These are phyloP conservation scores for Trichosurus vulpecula DNA, from an alignment of 2,797 vertebrate genomes.

Conservation along the genomic window DNA sequence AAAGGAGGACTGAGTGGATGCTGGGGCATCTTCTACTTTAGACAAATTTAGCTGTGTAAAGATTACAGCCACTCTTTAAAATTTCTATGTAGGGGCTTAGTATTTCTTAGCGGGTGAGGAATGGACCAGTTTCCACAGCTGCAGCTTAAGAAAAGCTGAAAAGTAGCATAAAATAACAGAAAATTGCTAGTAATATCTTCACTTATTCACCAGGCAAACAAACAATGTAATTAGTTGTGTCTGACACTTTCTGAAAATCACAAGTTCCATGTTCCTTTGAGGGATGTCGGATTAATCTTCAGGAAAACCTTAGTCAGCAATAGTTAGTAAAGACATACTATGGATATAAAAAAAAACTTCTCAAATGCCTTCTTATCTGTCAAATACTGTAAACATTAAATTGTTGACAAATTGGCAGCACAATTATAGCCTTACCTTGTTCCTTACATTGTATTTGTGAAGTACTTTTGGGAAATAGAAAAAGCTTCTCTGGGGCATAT, in stretches of 20 bases:
- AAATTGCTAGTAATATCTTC: constrained; percentile 56
- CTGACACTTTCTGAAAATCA: constrained; percentile 74
- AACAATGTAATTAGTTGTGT: constrained; percentile 74
- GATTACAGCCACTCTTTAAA: background rate
- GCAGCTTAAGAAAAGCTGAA: constrained; percentile 23
- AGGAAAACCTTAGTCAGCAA: constrained; percentile 76
- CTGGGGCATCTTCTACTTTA: background rate
- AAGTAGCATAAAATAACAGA: background rate
- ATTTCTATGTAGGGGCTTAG: background rate
- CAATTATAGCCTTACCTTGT: constrained; percentile 31
- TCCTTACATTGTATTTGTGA: constrained; percentile 7
- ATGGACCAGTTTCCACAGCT: background rate
- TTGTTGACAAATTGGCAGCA: constrained; percentile 58
- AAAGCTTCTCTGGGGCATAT: background rate
- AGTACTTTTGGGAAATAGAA: background rate
- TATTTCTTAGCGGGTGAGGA: constrained; percentile 8
- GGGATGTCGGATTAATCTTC: constrained; percentile 72
- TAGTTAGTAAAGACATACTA: constrained; percentile 69
- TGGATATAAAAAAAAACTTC: constrained; percentile 69
- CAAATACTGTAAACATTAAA: constrained; percentile 70
- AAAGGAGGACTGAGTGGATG: background rate
- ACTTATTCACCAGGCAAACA: constrained; percentile 72
- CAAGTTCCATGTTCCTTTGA: constrained; percentile 63
- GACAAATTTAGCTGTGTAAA: constrained; percentile 5
- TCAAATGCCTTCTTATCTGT: constrained; percentile 28